Conservation (phyloP, 1,140 invertebrate genomes). For the Teleopsis dalmanni region DNA sequence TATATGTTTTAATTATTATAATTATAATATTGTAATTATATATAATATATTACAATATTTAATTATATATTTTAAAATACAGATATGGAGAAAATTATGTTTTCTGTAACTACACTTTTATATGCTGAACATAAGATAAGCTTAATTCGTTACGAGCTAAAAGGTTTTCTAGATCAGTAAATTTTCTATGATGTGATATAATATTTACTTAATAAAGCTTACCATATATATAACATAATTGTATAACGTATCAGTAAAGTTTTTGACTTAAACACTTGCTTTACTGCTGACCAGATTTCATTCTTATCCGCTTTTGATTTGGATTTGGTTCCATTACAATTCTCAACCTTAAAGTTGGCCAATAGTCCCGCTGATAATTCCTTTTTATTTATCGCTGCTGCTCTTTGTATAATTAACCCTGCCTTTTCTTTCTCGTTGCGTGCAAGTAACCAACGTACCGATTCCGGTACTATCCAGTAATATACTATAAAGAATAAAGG, state of each 20-base stretch:
- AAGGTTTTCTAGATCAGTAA: too few species aligned
- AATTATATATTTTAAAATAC: too few species aligned
- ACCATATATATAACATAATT: conserved; percentile 50
- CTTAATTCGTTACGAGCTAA: too few species aligned
- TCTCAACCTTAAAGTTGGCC: conserved; percentile 18
- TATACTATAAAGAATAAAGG: conserved; percentile 51
- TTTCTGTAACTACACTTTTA: not conserved
- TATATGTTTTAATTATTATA: too few species aligned
- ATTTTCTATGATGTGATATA: too few species aligned
- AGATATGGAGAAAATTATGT: not conserved
- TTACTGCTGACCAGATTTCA: conserved; percentile 39
- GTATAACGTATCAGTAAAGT: conserved; percentile 44
- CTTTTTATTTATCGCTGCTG: conserved; percentile 49
- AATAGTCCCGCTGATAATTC: conserved; percentile 46
- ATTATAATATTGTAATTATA: too few species aligned
- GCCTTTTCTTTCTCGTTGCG: conserved; percentile 49
- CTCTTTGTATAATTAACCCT: conserved; percentile 48
- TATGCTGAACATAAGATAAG: too few species aligned
- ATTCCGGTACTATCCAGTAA: conserved; percentile 58
- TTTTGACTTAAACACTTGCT: conserved; percentile 46
- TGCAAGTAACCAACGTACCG: conserved; percentile 55
- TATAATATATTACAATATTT: too few species aligned
- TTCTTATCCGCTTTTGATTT: conserved; percentile 10
- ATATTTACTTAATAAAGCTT: conserved; percentile 12
- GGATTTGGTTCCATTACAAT: conserved; percentile 18